phyloP scores from a whole-genome alignment of 2,888 invertebrate genomes.

The Drosophila phalerata region DNA sequence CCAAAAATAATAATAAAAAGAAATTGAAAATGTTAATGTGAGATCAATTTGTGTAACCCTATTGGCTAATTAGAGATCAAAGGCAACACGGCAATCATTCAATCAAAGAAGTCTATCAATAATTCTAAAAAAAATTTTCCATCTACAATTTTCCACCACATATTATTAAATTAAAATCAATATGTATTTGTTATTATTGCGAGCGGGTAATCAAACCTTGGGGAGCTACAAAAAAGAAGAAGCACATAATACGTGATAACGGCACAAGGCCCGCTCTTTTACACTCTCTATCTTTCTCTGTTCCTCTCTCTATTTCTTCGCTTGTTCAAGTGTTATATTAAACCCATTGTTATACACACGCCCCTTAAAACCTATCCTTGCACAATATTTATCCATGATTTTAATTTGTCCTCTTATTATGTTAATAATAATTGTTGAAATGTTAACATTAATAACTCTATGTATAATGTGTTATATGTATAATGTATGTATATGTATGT shows the following conservation, averaged over 20 bases:
- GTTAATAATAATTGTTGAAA: neutral
- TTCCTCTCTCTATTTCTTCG: conserved; percentile 1
- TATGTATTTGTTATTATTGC: neutral
- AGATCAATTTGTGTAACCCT: conserved; percentile 11
- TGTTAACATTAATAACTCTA: conserved; percentile 12
- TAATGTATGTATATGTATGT: conserved; percentile 22
- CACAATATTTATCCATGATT: conserved; percentile 2
- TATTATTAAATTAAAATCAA: neutral
- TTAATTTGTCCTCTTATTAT: conserved; percentile 11
- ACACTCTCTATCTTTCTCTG: conserved; percentile 3
- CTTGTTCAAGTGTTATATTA: neutral
- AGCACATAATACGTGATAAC: neutral
- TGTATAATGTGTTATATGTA: conserved; percentile 16
- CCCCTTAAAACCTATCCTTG: neutral
- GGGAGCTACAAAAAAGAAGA: neutral
- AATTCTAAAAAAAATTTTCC: conserved; percentile 3
- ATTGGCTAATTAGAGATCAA: conserved; percentile 6
- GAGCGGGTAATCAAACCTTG: neutral
- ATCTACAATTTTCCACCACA: neutral
- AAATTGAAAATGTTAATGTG: conserved; percentile 2
- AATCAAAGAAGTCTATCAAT: conserved; percentile 9
- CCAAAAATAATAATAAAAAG: neutral
- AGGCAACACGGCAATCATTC: conserved; percentile 3
- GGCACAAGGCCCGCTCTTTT: neutral
- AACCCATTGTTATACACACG: neutral